Evolutionary conservation across 2,113 vertebrate genomes (phyloP).

Genomic region (Panurus biarmicus): DNA sequence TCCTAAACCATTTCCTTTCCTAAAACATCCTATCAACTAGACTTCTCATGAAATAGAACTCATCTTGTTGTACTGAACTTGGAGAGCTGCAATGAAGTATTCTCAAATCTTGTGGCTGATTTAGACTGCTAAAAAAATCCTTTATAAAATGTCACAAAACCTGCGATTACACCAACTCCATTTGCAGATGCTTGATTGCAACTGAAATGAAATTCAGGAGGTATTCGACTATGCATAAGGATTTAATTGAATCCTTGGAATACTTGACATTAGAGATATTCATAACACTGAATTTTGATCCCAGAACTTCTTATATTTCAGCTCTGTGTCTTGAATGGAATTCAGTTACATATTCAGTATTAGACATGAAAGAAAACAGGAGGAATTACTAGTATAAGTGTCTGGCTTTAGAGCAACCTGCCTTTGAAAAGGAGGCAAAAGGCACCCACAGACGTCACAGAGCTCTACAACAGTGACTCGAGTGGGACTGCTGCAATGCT

Average conservation of each 20-base stretch:
- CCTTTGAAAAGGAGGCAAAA: background rate
- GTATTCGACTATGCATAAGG: conserved; percentile 17
- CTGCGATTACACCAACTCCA: background rate
- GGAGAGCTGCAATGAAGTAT: background rate
- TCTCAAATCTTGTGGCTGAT: background rate
- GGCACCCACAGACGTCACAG: background rate
- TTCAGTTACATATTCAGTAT: background rate
- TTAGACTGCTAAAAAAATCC: background rate
- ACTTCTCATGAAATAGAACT: background rate
- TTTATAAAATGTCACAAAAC: conserved; percentile 22
- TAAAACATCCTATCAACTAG: background rate
- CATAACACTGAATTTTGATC: conserved; percentile 4
- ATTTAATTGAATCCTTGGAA: conserved; percentile 28
- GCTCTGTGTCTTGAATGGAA: background rate
- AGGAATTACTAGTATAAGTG: background rate
- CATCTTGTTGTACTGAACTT: background rate
- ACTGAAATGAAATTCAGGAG: conserved; percentile 15
- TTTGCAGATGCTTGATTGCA: background rate
- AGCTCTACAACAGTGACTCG: background rate
- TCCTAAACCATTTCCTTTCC: background rate
- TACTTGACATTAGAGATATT: conserved; percentile 5
- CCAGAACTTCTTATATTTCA: background rate
- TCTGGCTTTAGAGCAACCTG: background rate
- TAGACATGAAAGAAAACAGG: background rate
- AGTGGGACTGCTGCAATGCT: background rate